Evolutionary conservation across 2,797 vertebrate genomes (phyloP).

Genomic region (Hybognathus amarus): DNA sequence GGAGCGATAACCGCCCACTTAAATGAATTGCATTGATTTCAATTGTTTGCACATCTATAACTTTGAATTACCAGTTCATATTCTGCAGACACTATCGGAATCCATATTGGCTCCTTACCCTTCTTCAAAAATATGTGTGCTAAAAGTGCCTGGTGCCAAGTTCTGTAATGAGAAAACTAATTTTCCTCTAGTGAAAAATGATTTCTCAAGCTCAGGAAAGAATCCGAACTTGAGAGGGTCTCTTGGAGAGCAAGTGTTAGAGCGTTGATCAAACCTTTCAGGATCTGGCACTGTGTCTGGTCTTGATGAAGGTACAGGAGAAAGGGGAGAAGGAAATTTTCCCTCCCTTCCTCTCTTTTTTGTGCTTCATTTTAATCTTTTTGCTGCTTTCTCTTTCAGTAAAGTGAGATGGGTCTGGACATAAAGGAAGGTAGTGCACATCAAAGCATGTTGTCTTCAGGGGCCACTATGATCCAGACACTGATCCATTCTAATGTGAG

Average conservation of each 20-base stretch:
- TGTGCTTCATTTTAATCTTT: constrained; percentile 49
- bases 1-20: neutral
- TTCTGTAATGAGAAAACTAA: constrained; percentile 50
- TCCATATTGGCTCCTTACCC: constrained; percentile 16
- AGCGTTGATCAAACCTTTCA: constrained; percentile 49
- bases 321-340: neutral
- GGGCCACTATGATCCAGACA: constrained; percentile 37
- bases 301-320: constrained; percentile 24
- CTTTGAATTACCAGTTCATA: constrained; percentile 15
- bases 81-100: constrained; percentile 15
- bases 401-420: constrained; percentile 49
- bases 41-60: constrained; percentile 1
- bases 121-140: constrained; percentile 21
- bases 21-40: neutral
- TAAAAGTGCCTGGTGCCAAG: constrained; percentile 23
- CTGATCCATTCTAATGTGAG: constrained; percentile 41
- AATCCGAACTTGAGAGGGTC: constrained; percentile 12
- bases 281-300: constrained; percentile 17
- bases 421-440: constrained; percentile 56
- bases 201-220: constrained; percentile 33
- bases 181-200: constrained; percentile 24
- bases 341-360: constrained; percentile 2
- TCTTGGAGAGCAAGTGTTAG: constrained; percentile 12
- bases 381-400: constrained; percentile 27
- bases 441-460: constrained; percentile 57